Conservation (phyloP, 2,888 invertebrate species). For the Ctena decussata region DNA sequence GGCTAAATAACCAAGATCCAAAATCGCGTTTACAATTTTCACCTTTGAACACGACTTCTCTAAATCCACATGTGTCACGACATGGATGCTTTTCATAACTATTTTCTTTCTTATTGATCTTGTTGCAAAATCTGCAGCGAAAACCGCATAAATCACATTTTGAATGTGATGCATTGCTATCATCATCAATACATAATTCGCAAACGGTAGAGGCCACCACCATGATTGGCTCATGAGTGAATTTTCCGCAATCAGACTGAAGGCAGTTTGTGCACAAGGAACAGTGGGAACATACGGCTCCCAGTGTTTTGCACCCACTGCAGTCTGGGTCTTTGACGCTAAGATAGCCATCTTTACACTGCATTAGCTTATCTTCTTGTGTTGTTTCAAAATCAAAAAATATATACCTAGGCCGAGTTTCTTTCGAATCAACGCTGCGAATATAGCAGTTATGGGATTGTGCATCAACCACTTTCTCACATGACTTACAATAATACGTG, state of each 20-base stretch:
- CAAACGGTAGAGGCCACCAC: neutral
- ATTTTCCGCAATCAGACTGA: neutral
- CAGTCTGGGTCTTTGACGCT: neutral
- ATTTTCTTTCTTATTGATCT: neutral
- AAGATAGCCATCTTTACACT: neutral
- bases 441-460: neutral
- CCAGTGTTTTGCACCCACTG: neutral
- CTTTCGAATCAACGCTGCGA: neutral
- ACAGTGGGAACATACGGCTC: neutral
- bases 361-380: neutral
- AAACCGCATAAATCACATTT: neutral
- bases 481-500: no score
- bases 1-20: conserved; percentile 29
- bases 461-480: no score
- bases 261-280: neutral
- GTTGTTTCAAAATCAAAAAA: neutral
- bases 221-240: neutral
- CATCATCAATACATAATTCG: neutral
- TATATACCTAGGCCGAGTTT: neutral
- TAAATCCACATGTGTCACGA: conserved; percentile 46
- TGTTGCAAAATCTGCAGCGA: neutral
- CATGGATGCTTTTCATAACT: conserved; percentile 33
- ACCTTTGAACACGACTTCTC: conserved; percentile 50
- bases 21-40: conserved; percentile 23
- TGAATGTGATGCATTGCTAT: neutral